Base-by-base conservation (phyloP, 2,797 vertebrate species). In the Crenuchus spilurus region DNA sequence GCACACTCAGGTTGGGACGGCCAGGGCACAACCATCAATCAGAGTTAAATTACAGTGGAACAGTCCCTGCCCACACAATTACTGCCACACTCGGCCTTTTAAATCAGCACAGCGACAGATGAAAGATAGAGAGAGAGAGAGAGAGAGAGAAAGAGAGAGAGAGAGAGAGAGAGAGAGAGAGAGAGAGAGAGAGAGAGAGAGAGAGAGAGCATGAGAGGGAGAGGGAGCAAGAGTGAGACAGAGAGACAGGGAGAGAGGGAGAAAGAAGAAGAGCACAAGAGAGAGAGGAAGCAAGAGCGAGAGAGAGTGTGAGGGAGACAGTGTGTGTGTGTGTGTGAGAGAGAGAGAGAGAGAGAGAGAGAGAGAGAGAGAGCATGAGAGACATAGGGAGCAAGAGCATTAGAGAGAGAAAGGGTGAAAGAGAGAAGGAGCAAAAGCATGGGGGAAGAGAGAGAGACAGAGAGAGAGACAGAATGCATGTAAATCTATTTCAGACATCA, bases 1-100 rank as follows among this genome's bases (percentile, higher is more conserved):
- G 26, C 41, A 35, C 33, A 57, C 16, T 3, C 60, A 20, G 63
- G 33, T 16, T 35, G 22, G 35, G 44, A 35, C 10, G 48, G 33
- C 7, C 28, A 1, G 11, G 10, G 70, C 18, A 67, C 28, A 66
- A 54, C n/a, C 63, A 68, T 73, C 57, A 73, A 39, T 68, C 60
- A 49, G n/a, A 30, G 60, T 20, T 60, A 24, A 62, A 61, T 14
- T 73, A 48, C 31, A 68, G 26, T 62, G 46, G 31, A 73, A 48
- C 46, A 67, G 55, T 62, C 22, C n/a, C 28, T 20, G 46, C 35
- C 33, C 44, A 51, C 52, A 41, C 37, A 14, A 44, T 52, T 46
- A 57, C 60, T 30, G 42, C 30, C 68, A 70, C 39, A 61, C 55
- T 4, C 37, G 30, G 22, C 11, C 46, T 63, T 70, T 72, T 52